phyloP scores from a whole-genome alignment of 2,797 vertebrate genomes.

The Chloroceryle amazona region DNA sequence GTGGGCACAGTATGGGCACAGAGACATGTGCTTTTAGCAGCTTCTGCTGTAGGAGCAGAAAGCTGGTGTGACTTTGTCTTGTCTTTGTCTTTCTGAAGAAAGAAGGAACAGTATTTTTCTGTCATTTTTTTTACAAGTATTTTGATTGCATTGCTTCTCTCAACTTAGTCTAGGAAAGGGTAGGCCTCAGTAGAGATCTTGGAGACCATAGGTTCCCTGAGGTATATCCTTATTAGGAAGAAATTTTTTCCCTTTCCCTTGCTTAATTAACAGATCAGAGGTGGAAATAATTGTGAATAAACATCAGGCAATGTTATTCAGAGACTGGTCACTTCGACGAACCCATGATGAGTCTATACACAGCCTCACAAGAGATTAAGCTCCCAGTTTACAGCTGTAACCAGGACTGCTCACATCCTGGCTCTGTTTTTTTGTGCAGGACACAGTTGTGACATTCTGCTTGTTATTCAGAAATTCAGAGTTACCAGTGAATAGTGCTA shows the following conservation, averaged over 20 bases:
- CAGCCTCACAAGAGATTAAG: neutral
- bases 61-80: neutral
- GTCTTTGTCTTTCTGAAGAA: neutral
- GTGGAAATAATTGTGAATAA: conserved; percentile 36
- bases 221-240: neutral
- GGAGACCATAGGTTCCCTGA: neutral
- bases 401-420: neutral
- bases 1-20: neutral
- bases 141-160: neutral
- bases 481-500: neutral
- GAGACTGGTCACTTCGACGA: conserved; percentile 12
- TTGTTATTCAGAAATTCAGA: neutral
- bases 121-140: neutral
- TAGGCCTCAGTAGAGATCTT: neutral
- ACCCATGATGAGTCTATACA: neutral
- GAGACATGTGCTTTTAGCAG: neutral
- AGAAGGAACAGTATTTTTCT: neutral
- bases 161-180: neutral
- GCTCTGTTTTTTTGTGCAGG: neutral
- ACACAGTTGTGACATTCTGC: neutral
- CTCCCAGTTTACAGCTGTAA: neutral
- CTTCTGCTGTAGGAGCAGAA: neutral
- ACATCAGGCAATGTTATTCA: conserved; percentile 13
- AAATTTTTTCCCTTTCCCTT: neutral
- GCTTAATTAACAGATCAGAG: conserved; percentile 47